A percentile compares a stretch with the other conserved stretches of the same genome.
phyloP scores from a whole-genome alignment of 2,797 vertebrate genomes.

The Decapterus maruadsi region DNA sequence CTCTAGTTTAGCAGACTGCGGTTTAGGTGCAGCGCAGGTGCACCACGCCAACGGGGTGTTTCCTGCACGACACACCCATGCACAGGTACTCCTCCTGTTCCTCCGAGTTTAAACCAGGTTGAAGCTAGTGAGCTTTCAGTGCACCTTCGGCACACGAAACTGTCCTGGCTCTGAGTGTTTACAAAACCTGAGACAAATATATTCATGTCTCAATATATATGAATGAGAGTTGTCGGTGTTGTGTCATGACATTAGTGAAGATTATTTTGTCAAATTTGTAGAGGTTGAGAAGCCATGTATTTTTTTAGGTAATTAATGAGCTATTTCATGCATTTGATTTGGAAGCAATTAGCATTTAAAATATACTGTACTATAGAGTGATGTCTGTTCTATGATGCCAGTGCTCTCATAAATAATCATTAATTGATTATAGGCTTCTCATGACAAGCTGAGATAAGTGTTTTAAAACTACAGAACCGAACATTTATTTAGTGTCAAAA shows the following conservation, averaged over 20 bases:
- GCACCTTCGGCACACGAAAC: too few species aligned
- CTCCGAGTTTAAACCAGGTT: too few species aligned
- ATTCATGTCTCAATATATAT: background rate
- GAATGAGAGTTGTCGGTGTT: background rate
- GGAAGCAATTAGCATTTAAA: constrained; percentile 21
- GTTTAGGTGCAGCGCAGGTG: too few species aligned
- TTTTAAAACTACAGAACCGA: constrained; percentile 37
- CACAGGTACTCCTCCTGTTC: too few species aligned
- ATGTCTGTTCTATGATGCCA: background rate
- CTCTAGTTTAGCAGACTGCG: too few species aligned
- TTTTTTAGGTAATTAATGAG: constrained; percentile 10
- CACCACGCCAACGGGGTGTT: too few species aligned
- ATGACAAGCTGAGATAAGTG: constrained; percentile 24
- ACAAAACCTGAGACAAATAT: background rate
- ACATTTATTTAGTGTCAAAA: constrained; percentile 47
- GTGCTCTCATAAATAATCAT: constrained; percentile 28
- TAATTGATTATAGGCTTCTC: constrained; percentile 17
- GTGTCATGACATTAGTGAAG: constrained; percentile 2
- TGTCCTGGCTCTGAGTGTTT: background rate
- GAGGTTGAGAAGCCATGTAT: constrained; percentile 2
- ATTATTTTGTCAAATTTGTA: constrained; percentile 25
- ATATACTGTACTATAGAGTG: background rate
- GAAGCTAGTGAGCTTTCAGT: too few species aligned
- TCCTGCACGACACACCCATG: too few species aligned
- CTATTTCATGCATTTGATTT: constrained; percentile 20